Evolutionary conservation across 1,140 invertebrate genomes (phyloP).

Genomic region (Zeugodacus cucurbitae): DNA sequence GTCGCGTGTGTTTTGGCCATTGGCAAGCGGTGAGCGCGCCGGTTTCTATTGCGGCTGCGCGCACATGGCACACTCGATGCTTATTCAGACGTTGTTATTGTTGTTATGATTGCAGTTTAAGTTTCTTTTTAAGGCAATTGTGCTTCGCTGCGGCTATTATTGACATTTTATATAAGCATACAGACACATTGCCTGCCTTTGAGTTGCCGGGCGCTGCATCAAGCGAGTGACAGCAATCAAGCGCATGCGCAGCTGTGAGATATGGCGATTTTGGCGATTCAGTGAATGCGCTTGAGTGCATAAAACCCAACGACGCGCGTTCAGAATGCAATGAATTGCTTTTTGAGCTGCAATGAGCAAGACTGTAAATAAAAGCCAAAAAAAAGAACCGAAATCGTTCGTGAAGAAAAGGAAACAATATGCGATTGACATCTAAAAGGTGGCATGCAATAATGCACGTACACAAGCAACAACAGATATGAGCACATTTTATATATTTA

Average conservation of each 20-base stretch:
- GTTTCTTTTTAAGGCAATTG: not conserved
- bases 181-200: not conserved
- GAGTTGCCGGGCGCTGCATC: not conserved
- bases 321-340: slow-evolving; percentile 4
- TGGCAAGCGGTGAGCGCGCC: not conserved
- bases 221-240: not conserved
- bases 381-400: not conserved
- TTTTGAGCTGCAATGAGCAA: not conserved
- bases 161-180: not conserved
- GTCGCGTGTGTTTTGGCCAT: not conserved
- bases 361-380: not conserved
- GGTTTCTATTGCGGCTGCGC: not conserved
- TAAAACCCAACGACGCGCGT: not conserved
- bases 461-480: not conserved
- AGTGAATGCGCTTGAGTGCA: not conserved
- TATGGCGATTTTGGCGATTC: slow-evolving; percentile 3
- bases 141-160: not conserved
- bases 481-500: not conserved
- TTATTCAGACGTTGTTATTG: not conserved
- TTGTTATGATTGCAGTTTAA: not conserved
- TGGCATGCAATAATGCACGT: not conserved
- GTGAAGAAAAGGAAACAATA: not conserved
- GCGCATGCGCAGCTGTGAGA: not conserved
- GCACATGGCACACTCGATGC: not conserved
- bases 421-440: not conserved